phyloP scores from a whole-genome alignment of 2,888 invertebrate genomes.

The Agapetus fuscipes region DNA sequence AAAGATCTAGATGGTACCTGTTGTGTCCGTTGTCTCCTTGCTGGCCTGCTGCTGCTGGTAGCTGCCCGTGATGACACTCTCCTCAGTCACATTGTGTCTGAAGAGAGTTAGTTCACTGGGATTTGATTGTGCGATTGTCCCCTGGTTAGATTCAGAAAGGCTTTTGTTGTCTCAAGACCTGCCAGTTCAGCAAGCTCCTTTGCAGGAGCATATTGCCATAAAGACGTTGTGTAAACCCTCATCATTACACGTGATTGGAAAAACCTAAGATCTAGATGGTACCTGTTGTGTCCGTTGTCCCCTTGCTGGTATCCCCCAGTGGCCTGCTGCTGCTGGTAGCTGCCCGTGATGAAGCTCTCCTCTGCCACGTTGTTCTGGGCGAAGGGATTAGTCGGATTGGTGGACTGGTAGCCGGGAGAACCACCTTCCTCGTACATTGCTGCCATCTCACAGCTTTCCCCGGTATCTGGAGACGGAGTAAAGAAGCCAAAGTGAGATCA shows the following conservation, averaged over 20 bases:
- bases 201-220: too few relatives aligned
- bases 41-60: conserved; percentile 41
- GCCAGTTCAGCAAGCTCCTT: too few relatives aligned
- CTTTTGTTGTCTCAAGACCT: too few relatives aligned
- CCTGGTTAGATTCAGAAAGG: too few relatives aligned
- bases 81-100: conserved; percentile 46
- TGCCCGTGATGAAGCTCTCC: conserved; percentile 42
- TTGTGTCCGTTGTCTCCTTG: conserved; percentile 13
- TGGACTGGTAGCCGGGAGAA: conserved; percentile 39
- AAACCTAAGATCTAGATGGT: too few relatives aligned
- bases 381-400: conserved; percentile 49
- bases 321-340: conserved; percentile 35
- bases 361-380: conserved; percentile 38
- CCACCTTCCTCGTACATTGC: conserved; percentile 46
- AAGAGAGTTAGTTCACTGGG: too few relatives aligned
- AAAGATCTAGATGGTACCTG: too few relatives aligned
- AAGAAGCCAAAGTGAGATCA: too few relatives aligned
- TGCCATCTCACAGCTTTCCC: conserved; percentile 51
- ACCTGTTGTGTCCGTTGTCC: conserved; percentile 16
- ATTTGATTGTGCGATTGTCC: too few relatives aligned
- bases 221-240: too few relatives aligned
- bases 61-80: conserved; percentile 41
- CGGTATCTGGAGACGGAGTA: conserved; percentile 26
- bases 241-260: too few relatives aligned
- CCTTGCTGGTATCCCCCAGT: conserved; percentile 29